Conservation (phyloP, 2,113 vertebrate species). For the Nanorana parkeri region DNA sequence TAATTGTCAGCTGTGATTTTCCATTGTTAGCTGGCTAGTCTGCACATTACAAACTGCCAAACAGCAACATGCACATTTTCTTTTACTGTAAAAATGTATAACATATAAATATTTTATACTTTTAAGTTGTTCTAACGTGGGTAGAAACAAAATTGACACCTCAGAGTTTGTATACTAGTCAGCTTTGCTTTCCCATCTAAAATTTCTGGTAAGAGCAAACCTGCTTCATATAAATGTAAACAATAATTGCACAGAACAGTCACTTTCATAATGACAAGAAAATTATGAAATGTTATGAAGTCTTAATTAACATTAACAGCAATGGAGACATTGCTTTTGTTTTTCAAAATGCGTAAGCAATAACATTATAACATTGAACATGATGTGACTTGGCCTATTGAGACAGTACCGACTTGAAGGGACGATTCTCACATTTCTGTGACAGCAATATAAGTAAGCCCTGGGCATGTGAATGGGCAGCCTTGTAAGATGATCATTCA, state of each 20-base stretch:
- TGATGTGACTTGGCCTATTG: too few species aligned
- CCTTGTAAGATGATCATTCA: too few species aligned
- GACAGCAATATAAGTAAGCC: too few species aligned
- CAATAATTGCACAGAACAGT: slow-evolving; percentile 17
- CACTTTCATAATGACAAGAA: slow-evolving; percentile 47
- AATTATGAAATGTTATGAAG: slow-evolving; percentile 10
- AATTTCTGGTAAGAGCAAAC: slow-evolving; percentile 54
- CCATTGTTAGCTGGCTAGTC: not conserved
- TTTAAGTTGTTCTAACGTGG: slow-evolving; percentile 35
- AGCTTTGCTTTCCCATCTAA: slow-evolving; percentile 37
- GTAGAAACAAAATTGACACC: slow-evolving; percentile 47
- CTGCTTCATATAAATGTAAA: slow-evolving; percentile 53
- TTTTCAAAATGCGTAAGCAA: too few species aligned
- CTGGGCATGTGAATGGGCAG: too few species aligned
- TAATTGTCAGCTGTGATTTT: not conserved
- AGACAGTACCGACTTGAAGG: too few species aligned
- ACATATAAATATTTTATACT: not conserved
- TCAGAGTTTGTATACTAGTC: slow-evolving; percentile 47
- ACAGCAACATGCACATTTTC: slow-evolving; percentile 13
- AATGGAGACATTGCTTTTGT: not conserved
- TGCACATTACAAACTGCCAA: not conserved
- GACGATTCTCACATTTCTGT: too few species aligned
- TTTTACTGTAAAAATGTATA: slow-evolving; percentile 42
- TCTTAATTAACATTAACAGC: not conserved
- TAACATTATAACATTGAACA: too few species aligned